Evolutionary conservation across 2,113 vertebrate genomes (phyloP), one percentile per base, ranked within the genome.

Genomic region (Lepisosteus oculatus): DNA sequence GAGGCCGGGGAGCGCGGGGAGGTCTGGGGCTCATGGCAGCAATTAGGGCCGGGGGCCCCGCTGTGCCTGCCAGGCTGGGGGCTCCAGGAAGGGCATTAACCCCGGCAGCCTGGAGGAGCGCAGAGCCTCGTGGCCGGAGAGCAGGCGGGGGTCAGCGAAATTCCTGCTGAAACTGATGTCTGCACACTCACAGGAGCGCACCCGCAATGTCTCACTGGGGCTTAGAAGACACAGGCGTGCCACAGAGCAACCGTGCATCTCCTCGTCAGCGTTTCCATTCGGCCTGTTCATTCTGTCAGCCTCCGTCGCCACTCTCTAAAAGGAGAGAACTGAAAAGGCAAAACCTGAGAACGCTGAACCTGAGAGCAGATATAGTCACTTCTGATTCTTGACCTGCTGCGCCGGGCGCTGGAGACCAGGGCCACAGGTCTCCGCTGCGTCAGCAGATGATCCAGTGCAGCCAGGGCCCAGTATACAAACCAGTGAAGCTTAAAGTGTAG

Each of bases 21-120:
- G 87, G 83, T 89, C 81, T 77, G 73, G 66, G 71, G 77, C 83
- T 89, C 91, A 92, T 90, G 81, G 86, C 81, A 77, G 70, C 84
- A 88, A 90, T 91, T 90, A 87, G 80, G 80, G 84, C 75, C 63
- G 72, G 78, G 55, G 73, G 80, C 79, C 79, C 5, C 47, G 9
- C 9, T 51, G 47, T 51, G 47, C 5, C 47, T 51, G 47, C 5
- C 47, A 51, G 47, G 9, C 47, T 6, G 5, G 9, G 47, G 47
- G 47, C 47, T 51, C 47, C 9, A 9, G 47, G 47, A 51, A 51
- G 47, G 47, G 47, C 5, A 6, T 51, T 51, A 51, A 51, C 47
- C 47, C 47, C 47, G 29, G 29, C 29, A 29, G 29, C 29, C 29
- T 2, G 29, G 29, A 29, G 29, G 29, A 29, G 29, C 29, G 29